Evolutionary conservation across 2,797 vertebrate species (phyloP).

Genomic region (Acrossocheilus wenchowensis): DNA sequence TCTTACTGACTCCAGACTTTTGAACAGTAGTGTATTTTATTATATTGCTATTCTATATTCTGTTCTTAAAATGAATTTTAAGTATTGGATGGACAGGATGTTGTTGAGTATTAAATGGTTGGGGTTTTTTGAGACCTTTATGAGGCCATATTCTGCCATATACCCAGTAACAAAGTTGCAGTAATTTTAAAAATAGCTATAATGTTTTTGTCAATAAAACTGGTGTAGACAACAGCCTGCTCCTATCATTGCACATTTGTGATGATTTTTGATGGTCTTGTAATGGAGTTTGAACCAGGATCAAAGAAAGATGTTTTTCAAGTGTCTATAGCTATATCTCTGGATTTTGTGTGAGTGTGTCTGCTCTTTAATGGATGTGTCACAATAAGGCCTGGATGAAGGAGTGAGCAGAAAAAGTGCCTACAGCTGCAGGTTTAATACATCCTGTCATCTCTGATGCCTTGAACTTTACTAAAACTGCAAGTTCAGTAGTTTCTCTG

Average conservation of each 20-base stretch:
- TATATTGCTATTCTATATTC: neutral
- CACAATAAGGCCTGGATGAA: neutral
- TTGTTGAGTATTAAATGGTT: neutral
- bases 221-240: neutral
- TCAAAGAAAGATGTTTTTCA: constrained; percentile 10
- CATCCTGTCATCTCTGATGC: neutral
- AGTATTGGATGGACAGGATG: neutral
- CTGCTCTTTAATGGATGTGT: constrained; percentile 16
- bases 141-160: neutral
- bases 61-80: neutral
- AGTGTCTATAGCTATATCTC: neutral
- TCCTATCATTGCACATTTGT: neutral
- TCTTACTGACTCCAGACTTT: too few relatives aligned
- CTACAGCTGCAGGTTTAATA: neutral
- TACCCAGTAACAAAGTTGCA: neutral
- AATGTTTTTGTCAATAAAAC: neutral
- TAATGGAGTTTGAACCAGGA: neutral
- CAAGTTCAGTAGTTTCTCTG: constrained; percentile 13
- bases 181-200: neutral
- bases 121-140: neutral
- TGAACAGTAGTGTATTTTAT: neutral
- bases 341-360: neutral
- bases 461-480: neutral
- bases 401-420: constrained; percentile 10
- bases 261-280: neutral